phyloP scores from a whole-genome alignment of 2,797 vertebrate genomes.

The Okamejei kenojei region DNA sequence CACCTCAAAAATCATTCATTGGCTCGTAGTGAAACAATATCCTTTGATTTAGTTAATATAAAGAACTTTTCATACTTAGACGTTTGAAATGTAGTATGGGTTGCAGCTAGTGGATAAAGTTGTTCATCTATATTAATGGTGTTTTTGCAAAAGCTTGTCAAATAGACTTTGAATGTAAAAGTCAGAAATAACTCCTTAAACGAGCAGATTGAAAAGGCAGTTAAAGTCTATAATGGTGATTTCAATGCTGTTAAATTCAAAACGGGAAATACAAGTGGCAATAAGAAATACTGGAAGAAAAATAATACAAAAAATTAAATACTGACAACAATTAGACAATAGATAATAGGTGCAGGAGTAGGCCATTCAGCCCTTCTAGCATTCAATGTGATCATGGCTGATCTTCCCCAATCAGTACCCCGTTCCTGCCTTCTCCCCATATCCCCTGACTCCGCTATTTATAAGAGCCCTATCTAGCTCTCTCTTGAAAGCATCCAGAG shows the following conservation, averaged over 20 bases:
- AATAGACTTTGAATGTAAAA: neutral
- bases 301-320: neutral
- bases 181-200: neutral
- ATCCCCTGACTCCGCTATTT: too few species aligned
- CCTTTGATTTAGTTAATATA: neutral
- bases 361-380: too few species aligned
- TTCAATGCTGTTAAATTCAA: neutral
- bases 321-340: neutral
- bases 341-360: too few species aligned
- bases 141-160: neutral
- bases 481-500: too few species aligned
- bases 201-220: neutral
- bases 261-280: neutral
- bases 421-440: too few species aligned
- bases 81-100: neutral
- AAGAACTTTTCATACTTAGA: neutral
- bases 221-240: neutral
- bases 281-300: neutral
- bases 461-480: too few species aligned
- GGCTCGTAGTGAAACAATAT: neutral
- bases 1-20: neutral
- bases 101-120: neutral
- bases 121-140: neutral
- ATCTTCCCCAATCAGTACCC: too few species aligned
- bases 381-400: too few species aligned